Evolutionary conservation across 2,113 vertebrate species (phyloP).

Genomic region (Monarcha castaneiventris): DNA sequence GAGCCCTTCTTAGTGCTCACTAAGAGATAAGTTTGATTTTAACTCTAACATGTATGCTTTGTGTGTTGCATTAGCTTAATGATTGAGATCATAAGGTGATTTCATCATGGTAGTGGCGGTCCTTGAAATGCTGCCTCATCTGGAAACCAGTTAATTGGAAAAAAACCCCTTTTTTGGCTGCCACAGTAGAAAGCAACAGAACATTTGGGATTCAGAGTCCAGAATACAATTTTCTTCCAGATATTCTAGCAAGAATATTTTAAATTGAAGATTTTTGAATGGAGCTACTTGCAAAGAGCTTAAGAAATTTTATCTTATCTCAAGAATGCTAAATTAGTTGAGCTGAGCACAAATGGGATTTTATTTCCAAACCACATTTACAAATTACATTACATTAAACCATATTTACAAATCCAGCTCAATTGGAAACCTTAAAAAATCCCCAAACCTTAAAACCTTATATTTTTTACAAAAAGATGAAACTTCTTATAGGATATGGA

Average conservation of each 20-base stretch:
- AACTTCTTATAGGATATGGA: neutral
- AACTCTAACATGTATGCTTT: neutral
- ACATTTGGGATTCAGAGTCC: neutral
- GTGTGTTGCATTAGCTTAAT: neutral
- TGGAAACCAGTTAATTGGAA: neutral
- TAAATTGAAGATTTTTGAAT: neutral
- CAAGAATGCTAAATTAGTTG: neutral
- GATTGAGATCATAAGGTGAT: neutral
- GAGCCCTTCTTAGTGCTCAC: neutral
- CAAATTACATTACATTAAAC: too few relatives aligned
- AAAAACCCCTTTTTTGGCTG: neutral
- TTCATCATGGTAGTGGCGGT: neutral
- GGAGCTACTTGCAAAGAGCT: neutral
- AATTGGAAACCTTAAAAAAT: neutral
- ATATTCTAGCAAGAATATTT: neutral
- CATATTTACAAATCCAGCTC: neutral
- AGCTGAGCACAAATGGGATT: neutral
- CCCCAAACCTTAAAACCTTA: neutral
- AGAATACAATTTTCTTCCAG: neutral
- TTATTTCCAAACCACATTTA: neutral
- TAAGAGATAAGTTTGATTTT: neutral
- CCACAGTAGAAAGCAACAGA: neutral
- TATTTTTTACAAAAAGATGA: neutral
- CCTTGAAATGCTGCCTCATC: neutral
- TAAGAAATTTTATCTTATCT: neutral